Percentiles rank a stretch among this genome's conserved stretches.
These are phyloP conservation scores for Eueides isabella DNA, from an alignment of 1,140 invertebrate species.

Conservation along the genomic window DNA sequence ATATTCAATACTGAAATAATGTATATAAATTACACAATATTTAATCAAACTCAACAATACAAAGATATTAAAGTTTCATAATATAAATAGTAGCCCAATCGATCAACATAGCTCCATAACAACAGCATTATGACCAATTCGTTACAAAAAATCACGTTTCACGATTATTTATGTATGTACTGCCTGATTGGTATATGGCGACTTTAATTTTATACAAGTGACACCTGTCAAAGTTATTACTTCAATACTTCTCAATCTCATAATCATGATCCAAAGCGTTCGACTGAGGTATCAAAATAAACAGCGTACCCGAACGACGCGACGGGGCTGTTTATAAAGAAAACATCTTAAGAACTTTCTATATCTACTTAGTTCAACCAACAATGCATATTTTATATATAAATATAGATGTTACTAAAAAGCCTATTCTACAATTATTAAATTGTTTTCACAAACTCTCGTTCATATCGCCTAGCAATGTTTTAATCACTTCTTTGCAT, in stretches of 20 bases:
- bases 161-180: neutral
- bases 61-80: neutral
- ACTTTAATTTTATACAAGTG: conserved; percentile 27
- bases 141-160: neutral
- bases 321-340: conserved; percentile 3
- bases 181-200: neutral
- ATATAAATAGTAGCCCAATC: neutral
- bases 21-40: neutral
- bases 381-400: neutral
- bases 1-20: neutral
- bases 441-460: conserved; percentile 2
- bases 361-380: neutral
- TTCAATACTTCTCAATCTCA: conserved; percentile 24
- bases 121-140: neutral
- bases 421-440: neutral
- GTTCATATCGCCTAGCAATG: too few species aligned
- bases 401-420: neutral
- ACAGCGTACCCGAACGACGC: conserved; percentile 7
- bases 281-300: conserved; percentile 31
- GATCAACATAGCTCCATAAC: neutral
- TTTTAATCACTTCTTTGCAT: too few species aligned
- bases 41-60: neutral
- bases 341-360: neutral
- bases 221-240: conserved; percentile 33
- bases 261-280: conserved; percentile 21